Percentiles rank a stretch among this genome's conserved stretches.
phyloP scores from a whole-genome alignment of 2,888 invertebrate species.

The Mesoligia furuncula region DNA sequence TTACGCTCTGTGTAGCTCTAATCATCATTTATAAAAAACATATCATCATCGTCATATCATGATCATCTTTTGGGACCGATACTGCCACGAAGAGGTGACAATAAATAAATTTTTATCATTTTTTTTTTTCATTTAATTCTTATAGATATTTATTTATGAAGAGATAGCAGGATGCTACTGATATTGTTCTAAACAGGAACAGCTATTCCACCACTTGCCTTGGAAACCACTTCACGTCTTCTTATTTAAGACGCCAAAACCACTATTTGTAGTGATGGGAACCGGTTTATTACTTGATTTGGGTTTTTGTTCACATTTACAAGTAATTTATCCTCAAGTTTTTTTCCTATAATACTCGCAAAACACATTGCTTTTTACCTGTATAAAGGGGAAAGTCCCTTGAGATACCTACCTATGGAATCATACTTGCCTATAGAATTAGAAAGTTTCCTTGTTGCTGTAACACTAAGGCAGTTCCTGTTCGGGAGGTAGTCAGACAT shows the following conservation, averaged over 20 bases:
- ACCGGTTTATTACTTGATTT: constrained; percentile 13
- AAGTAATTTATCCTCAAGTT: constrained; percentile 21
- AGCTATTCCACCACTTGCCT: neutral
- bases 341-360: neutral
- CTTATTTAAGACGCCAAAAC: neutral
- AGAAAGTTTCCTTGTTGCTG: constrained; percentile 80
- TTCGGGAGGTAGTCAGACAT: constrained; percentile 89
- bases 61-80: neutral
- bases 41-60: too few relatives aligned
- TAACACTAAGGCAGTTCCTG: constrained; percentile 84
- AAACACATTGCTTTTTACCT: constrained; percentile 10
- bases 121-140: neutral
- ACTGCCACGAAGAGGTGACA: neutral
- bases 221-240: neutral
- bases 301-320: neutral
- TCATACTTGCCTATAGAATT: constrained; percentile 73
- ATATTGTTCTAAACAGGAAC: neutral
- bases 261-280: neutral
- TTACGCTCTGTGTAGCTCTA: neutral
- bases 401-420: neutral
- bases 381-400: neutral
- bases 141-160: neutral
- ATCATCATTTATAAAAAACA: neutral
- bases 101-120: neutral
- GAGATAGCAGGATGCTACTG: neutral